These are phyloP conservation scores for Rynchops niger DNA, from an alignment of 2,113 vertebrate species.

Conservation along the genomic window DNA sequence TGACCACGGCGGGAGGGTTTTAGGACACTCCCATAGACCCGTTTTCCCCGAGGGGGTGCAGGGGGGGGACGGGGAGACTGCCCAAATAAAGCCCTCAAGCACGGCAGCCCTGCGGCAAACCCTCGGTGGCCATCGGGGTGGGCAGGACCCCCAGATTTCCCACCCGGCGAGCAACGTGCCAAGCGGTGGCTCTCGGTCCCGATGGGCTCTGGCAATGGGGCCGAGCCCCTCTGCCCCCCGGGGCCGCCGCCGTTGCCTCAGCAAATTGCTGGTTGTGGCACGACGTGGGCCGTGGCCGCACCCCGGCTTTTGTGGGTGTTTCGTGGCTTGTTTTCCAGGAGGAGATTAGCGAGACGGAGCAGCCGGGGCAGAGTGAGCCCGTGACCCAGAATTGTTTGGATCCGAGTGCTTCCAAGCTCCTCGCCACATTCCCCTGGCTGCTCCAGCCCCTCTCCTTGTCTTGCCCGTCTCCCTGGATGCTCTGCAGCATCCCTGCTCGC, in stretches of 20 bases:
- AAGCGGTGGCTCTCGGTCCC: fast-evolving
- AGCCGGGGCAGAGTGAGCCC: background rate
- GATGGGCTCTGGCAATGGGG: background rate
- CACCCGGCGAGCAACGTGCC: fast-evolving
- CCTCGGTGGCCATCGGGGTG: fast-evolving
- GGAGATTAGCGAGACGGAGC: background rate
- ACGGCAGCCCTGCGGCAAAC: background rate
- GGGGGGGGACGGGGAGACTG: fast-evolving
- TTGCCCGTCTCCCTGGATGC: background rate
- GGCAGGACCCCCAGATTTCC: background rate
- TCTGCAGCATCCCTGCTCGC: no score
- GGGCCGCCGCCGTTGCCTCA: background rate
- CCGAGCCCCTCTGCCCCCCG: fast-evolving
- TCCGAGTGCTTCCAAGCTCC: fast-evolving
- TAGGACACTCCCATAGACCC: background rate
- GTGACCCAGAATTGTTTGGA: fast-evolving
- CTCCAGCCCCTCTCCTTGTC: fast-evolving
- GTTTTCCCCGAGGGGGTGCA: fast-evolving
- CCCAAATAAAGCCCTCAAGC: fast-evolving
- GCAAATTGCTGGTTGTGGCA: background rate
- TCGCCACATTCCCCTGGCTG: fast-evolving
- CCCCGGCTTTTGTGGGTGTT: background rate
- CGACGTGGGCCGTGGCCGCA: background rate
- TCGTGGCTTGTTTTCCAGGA: background rate
- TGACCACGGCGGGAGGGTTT: background rate